A percentile compares a stretch with the other conserved stretches of the same genome.
phyloP scores from a whole-genome alignment of 2,113 vertebrate genomes.

The Misgurnus anguillicaudatus region DNA sequence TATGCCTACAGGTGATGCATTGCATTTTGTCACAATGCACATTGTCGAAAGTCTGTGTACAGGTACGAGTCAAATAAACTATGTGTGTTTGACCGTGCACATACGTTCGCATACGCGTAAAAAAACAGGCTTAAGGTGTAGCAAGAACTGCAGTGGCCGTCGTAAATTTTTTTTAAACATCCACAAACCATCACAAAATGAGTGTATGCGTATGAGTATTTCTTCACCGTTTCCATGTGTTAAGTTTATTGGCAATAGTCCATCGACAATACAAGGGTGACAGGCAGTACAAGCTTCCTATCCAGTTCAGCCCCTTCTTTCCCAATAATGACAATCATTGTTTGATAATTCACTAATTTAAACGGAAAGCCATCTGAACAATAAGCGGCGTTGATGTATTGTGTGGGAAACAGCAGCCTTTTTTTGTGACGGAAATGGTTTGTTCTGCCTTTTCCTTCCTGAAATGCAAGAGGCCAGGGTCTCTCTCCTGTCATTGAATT shows the following conservation, averaged over 20 bases:
- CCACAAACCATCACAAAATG: background rate
- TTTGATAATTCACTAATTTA: background rate
- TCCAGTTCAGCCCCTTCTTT: background rate
- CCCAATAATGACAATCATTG: conserved; percentile 11
- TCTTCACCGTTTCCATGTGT: conserved; percentile 37
- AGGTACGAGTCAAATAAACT: too few relatives aligned
- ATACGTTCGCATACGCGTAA: too few relatives aligned
- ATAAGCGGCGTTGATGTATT: conserved; percentile 34
- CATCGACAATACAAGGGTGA: conserved; percentile 49
- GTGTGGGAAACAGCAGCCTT: conserved; percentile 29
- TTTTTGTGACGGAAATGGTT: conserved; percentile 12
- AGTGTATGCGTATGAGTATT: background rate
- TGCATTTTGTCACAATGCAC: too few relatives aligned
- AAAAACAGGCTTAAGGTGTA: background rate
- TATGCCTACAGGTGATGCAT: too few relatives aligned
- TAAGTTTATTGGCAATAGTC: conserved; percentile 26
- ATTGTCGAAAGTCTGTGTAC: too few relatives aligned
- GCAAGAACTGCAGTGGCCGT: background rate
- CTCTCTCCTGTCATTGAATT: conserved; percentile 38
- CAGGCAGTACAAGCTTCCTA: conserved; percentile 45
- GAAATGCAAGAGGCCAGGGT: conserved; percentile 36
- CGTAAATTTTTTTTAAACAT: background rate
- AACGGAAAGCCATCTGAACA: conserved; percentile 31
- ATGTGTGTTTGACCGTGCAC: too few relatives aligned
- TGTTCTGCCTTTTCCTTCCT: conserved; percentile 53